Evolutionary conservation across 2,797 vertebrate species (phyloP), one percentile per base, ranked within the genome.

Genomic region (Aselliscus stoliczkanus): DNA sequence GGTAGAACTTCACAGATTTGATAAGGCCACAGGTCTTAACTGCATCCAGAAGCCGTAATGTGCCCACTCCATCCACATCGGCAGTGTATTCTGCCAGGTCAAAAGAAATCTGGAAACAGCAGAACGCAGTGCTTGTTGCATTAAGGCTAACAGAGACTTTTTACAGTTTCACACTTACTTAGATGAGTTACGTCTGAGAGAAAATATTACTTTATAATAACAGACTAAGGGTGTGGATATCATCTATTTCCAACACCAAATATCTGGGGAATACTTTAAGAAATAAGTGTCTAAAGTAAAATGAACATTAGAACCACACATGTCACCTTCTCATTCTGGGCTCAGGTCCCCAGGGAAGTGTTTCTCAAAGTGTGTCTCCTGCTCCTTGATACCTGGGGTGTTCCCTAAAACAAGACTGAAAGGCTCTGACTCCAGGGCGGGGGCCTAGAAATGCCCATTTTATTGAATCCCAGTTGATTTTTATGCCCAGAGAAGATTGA

Each of bases 81-180:
- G 99, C 99, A 0, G 99, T 99, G 97, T 99, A 99, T 96, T 99
- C 99, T 0, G 99, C 99, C 97, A 99, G 98, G 93, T 99, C 99
- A 4, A 99, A 99, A 62, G 99, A 99, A 97, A 99, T 99, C 99
- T 99, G 52, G 25, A 86, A 87, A 69, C 6, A 93, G 50, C 58
- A n/a, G 73, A 44, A 92, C 75, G 96, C 0, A 14, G 23, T 3
- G 11, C 12, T 47, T 60, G 58, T 15, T 31, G 25, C 7, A 10
- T 93, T n/a, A 81, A 25, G 29, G 25, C 14, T 15, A 12, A 42
- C 1, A 11, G 76, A 4, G 7, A 47, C 29, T 47, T 60, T 56
- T 34, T 3, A 75, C 4, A 25, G 7, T 65, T 54, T 54, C 34
- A 75, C 34, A 56, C 4, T n/a, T n/a, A 70, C 12, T 60, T 31